Evolutionary conservation across 2,888 invertebrate species (phyloP).

Genomic region (Brachyptera putata): DNA sequence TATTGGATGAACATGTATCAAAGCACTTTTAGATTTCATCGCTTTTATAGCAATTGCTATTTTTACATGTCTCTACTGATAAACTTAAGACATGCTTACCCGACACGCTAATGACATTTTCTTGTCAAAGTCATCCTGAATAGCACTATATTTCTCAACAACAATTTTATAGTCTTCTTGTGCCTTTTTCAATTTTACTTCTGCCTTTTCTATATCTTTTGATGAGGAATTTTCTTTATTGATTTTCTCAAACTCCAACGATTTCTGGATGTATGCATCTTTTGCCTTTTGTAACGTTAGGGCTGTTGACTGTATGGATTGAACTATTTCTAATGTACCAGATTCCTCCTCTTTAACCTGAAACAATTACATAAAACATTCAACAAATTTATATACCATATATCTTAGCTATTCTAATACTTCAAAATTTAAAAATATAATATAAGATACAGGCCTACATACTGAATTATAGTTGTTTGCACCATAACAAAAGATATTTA

Average conservation of each 20-base stretch:
- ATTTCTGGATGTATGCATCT: constrained; percentile 84
- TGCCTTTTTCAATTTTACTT: constrained; percentile 85
- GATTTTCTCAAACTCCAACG: constrained; percentile 83
- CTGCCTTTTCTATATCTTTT: constrained; percentile 91
- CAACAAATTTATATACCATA: no score
- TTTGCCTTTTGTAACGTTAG: constrained; percentile 85
- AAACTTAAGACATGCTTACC: no score
- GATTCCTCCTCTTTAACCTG: constrained; percentile 92
- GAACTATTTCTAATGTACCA: constrained; percentile 83
- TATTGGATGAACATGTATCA: no score
- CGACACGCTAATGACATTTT: constrained; percentile 92
- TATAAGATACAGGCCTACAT: no score
- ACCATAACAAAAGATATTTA: no score
- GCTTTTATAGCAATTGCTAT: no score
- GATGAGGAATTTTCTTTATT: constrained; percentile 84
- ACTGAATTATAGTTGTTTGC: no score
- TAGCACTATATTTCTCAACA: constrained; percentile 86
- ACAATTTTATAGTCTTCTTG: constrained; percentile 91
- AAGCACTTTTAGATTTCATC: no score
- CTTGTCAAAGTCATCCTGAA: constrained; percentile 91
- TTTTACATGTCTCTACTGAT: no score
- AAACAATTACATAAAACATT: constrained; percentile 18
- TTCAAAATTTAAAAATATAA: no score
- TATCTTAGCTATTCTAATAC: no score
- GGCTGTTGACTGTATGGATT: constrained; percentile 84